Evolutionary conservation across 2,888 invertebrate species (phyloP), one percentile per base, ranked within the genome.

Genomic region (Napeogenes inachia): DNA sequence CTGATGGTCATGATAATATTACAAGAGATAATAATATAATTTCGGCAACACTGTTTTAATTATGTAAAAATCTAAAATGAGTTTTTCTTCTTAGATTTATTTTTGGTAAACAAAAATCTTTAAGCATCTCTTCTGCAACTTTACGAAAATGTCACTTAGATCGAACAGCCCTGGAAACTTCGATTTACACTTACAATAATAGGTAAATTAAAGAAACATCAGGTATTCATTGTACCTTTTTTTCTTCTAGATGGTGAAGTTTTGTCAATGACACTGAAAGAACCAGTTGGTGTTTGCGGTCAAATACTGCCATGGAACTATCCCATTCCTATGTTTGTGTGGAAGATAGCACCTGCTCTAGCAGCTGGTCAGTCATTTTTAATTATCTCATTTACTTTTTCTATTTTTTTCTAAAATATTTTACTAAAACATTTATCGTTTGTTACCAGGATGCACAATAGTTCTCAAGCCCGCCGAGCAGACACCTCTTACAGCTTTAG

Each of bases 251-350:
- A 97, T 82, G 98, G 98, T 3, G 92, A 94, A 62, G 95, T 92
- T 70, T 92, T 97, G 72, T 92, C 94, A 0, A 96, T 97, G 80
- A 97, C 97, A 0, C 91, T 96, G 4, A 96, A 96, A 71, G 98
- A 98, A 76, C 98, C 98, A 0, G 95, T 98, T 2, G 91, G 91
- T 10, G 97, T 98, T 2, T 97, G 97, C 76, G 98, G 94, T 1
- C 97, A 97, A 83, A 97, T 98, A 65, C 96, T 97, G 71, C 97
- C 98, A 6, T 98, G 98, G 97, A 98, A 98, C 84, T 98, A 97
- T 75, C 98, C 97, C 0, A 85, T 96, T 60, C 87, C 98, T 62
- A 98, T 99, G 98, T 93, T 96, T 86, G 93, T 96, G 1, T 99
- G 98, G 99, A 99, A 99, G 85, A 92, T 99, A 59, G 96, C 92